Conservation (phyloP, 2,113 vertebrate species). For the Arothron firmamentum region DNA sequence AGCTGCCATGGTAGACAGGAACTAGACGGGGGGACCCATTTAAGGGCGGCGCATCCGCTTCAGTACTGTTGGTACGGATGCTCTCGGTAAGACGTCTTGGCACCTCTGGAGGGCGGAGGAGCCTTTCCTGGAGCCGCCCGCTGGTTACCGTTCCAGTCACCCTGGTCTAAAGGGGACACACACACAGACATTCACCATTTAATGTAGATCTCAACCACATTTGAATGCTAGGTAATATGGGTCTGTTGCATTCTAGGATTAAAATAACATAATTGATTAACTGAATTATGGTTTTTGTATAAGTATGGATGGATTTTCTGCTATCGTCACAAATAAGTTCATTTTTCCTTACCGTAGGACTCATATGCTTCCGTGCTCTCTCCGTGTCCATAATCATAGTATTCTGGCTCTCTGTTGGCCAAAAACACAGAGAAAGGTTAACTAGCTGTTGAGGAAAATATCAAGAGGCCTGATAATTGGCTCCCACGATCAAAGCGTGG, state of each 20-base stretch:
- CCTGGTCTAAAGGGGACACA: constrained; percentile 78
- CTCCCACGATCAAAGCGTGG: constrained; percentile 54
- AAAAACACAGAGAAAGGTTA: constrained; percentile 41
- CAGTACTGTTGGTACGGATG: constrained; percentile 96
- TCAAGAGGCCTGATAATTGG: constrained; percentile 42
- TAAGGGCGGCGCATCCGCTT: constrained; percentile 71
- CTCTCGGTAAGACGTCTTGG: constrained; percentile 91
- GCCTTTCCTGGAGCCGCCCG: constrained; percentile 82
- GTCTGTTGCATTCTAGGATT: too few species aligned
- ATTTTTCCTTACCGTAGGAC: constrained; percentile 81
- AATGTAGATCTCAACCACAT: neutral
- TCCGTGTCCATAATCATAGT: constrained; percentile 98
- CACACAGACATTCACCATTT: neutral
- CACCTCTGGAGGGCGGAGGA: constrained; percentile 79
- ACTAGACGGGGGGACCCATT: constrained; percentile 64
- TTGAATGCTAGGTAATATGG: neutral
- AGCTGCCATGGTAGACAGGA: constrained; percentile 76
- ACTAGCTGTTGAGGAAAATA: constrained; percentile 26
- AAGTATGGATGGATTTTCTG: too few species aligned
- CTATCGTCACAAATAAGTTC: neutral
- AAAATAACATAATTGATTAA: too few species aligned
- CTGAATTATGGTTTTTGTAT: too few species aligned
- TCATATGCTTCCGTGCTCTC: constrained; percentile 93
- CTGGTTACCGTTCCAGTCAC: constrained; percentile 92
- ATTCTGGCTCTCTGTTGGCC: constrained; percentile 87